A percentile compares a stretch with the other conserved stretches of the same genome.
Evolutionary conservation across 2,113 vertebrate species (phyloP).

Genomic region (Serranochromis macrocephalus): DNA sequence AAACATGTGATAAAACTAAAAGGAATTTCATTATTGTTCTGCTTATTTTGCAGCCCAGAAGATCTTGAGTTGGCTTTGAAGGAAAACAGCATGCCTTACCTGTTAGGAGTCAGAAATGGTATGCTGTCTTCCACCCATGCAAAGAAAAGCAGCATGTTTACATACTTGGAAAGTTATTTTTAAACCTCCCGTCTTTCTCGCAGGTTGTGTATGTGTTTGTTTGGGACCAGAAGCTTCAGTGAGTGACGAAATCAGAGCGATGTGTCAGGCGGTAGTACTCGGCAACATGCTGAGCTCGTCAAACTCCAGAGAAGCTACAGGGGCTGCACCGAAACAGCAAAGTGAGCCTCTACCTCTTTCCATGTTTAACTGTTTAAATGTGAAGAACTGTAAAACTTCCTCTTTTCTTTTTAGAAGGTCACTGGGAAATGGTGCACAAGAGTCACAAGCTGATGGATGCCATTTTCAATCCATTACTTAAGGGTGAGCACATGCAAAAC

Average conservation of each 20-base stretch:
- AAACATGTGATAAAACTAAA: not conserved
- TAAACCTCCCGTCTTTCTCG: not conserved
- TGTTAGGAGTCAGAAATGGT: constrained; percentile 69
- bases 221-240: constrained; percentile 65
- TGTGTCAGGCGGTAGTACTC: constrained; percentile 70
- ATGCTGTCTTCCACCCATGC: not conserved
- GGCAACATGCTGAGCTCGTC: constrained; percentile 25
- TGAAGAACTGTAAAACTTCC: not conserved
- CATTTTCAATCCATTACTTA: constrained; percentile 72
- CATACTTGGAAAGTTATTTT: not conserved
- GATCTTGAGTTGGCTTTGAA: constrained; percentile 71
- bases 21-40: not conserved
- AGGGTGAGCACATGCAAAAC: constrained; percentile 57
- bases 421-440: constrained; percentile 67
- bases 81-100: constrained; percentile 65
- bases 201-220: constrained; percentile 70
- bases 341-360: constrained; percentile 11
- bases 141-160: not conserved
- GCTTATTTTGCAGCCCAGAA: constrained; percentile 52
- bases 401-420: constrained; percentile 17
- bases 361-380: not conserved
- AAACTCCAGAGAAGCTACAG: not conserved
- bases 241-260: constrained; percentile 68
- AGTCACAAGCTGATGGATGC: constrained; percentile 68
- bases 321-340: not conserved